These are phyloP conservation scores for Cheilosia vernalis DNA, from an alignment of 2,888 invertebrate species.

Conservation along the genomic window DNA sequence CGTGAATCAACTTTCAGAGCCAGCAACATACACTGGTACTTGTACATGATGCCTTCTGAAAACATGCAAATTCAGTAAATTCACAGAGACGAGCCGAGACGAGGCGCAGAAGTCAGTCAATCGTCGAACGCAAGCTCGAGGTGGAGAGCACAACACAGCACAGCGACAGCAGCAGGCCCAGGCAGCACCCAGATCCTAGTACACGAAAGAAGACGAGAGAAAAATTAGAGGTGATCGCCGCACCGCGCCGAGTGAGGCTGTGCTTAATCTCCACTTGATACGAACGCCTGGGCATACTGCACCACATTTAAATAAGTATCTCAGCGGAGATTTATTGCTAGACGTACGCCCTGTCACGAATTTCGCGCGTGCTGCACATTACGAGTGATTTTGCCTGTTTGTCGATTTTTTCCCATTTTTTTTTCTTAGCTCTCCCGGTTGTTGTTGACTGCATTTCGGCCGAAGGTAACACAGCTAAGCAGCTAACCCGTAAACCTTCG, in stretches of 20 bases:
- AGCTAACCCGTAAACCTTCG: conserved; percentile 73
- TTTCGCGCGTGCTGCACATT: conserved; percentile 79
- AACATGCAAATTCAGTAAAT: conserved; percentile 68
- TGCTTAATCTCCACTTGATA: conserved; percentile 71
- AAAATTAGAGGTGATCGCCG: conserved; percentile 71
- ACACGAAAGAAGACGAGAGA: conserved; percentile 73
- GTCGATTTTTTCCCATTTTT: conserved; percentile 49
- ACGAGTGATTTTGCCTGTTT: conserved; percentile 76
- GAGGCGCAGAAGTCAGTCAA: conserved; percentile 57
- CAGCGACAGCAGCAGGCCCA: too few relatives aligned
- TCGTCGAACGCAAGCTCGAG: conserved; percentile 43
- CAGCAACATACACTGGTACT: conserved; percentile 39
- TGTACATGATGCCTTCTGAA: conserved; percentile 9
- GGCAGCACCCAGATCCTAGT: conserved; percentile 46
- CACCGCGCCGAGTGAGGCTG: conserved; percentile 61
- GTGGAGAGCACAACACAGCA: conserved; percentile 17
- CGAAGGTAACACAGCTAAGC: conserved; percentile 63
- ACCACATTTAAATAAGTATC: conserved; percentile 78
- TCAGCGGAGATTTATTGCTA: conserved; percentile 77
- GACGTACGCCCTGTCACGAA: conserved; percentile 79
- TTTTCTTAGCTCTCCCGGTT: conserved; percentile 28
- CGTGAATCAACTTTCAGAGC: conserved; percentile 52
- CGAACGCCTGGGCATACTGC: conserved; percentile 74
- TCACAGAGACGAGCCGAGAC: conserved; percentile 34
- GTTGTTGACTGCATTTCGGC: conserved; percentile 48